A percentile compares a stretch with the other conserved stretches of the same genome.
Evolutionary conservation across 2,113 vertebrate species (phyloP).

Genomic region (Urocolius indicus): DNA sequence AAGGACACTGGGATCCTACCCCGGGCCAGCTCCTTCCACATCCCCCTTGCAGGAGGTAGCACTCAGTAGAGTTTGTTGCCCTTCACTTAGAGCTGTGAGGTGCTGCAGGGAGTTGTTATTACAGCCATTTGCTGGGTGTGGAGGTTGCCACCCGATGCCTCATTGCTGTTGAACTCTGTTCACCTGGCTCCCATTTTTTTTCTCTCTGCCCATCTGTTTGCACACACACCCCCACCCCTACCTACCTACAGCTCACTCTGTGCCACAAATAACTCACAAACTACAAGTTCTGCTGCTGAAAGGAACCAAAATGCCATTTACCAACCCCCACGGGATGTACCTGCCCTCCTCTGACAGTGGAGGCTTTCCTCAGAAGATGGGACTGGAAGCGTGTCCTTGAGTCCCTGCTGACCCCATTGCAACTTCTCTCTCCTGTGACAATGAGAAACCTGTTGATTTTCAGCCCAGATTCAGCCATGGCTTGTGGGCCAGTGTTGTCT

Average conservation of each 20-base stretch:
- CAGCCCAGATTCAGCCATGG: background rate
- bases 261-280: background rate
- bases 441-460: background rate
- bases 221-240: background rate
- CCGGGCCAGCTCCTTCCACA: background rate
- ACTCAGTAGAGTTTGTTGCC: background rate
- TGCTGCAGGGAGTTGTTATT: background rate
- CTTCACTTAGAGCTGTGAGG: background rate
- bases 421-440: background rate
- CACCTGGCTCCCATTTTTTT: background rate
- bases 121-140: slow-evolving; percentile 24
- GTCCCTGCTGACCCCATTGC: background rate
- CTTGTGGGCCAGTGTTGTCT: background rate
- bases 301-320: background rate
- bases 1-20: background rate
- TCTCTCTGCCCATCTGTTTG: background rate
- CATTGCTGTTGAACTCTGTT: background rate
- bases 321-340: accelerated
- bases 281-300: background rate
- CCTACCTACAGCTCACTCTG: background rate
- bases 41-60: background rate
- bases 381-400: background rate
- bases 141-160: slow-evolving; percentile 59
- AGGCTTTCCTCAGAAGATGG: background rate
- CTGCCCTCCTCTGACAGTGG: background rate